Evolutionary conservation across 1,140 invertebrate genomes (phyloP), one percentile per base, ranked within the genome.

Genomic region (Leptopilina boulardi): DNA sequence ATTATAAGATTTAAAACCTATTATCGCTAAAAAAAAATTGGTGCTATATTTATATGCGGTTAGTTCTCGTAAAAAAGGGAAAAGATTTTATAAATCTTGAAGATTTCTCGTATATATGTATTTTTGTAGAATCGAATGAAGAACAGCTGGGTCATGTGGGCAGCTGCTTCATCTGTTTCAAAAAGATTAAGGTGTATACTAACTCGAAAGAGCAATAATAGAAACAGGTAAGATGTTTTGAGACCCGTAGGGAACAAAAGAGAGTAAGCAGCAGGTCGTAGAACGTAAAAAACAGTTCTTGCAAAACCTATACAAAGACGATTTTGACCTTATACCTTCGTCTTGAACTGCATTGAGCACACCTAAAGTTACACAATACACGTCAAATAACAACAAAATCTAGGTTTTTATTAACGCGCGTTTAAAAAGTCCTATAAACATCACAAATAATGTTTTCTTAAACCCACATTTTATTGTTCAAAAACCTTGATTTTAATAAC

Each of bases 81-180:
- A 5, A 66, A 11, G 11, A 66, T n/a, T 13, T 66, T 3, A 15
- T 66, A 26, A 15, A 23, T n/a, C 10, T 30, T 66, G 0, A 26
- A 66, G 59, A 66, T 66, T 66, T 66, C 59, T 66, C 15, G 1
- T n/a, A n/a, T n/a, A 0, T 34, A 4, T 38, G 9, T 30, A 30
- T 5, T 30, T 30, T 30, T 30, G 26, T 13, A 66, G 3, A 30
- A 30, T 30, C 11, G 26, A 30, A 66, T 30, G 6, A 8, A 66
- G 59, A 66, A 66, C 59, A 66, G 23, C 59, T 66, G 47, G 59
- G 23, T 26, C 59, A 66, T 30, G 13, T 66, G 59, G 59, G 21
- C 59, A 66, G 59, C 59, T 66, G 59, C 21, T 9, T 38, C 26
- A 30, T 66, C 59, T 66, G 59, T 11, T 66, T 34, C 59, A 10